Evolutionary conservation across 2,888 invertebrate species (phyloP), one percentile per base, ranked within the genome.

Genomic region (Cremastinae sp.): DNA sequence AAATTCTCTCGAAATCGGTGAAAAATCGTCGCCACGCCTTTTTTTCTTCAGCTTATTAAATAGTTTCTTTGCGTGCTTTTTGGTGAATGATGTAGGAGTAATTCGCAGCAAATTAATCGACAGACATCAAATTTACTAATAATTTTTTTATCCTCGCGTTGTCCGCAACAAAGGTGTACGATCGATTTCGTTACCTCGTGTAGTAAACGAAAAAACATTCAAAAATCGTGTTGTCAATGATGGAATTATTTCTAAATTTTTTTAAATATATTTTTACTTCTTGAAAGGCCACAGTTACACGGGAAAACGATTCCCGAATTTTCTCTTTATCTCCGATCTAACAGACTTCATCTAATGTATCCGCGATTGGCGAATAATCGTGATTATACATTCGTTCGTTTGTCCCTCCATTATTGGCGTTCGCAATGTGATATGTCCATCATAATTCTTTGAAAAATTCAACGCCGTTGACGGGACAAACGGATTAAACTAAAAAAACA

Each of bases 201-300:
- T 12, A 22, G 28, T 28, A 5, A 28, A 28, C 28, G 28, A 2
- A 28, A 28, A 28, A 28, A 2, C 2, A 3, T 28, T 5, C 28
- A 5, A 28, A 28, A 28, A 3, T 28, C 5, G 28, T 28, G 28
- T 49, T 28, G 28, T 28, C 28, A 28, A 28, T 28, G 28, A 28
- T 28, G 28, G 28, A 28, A 28, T 28, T 28, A 28, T 28, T 28
- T 28, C 28, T 28, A 28, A 5, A 28, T 28, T 28, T 28, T 34
- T 56, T 20, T 18, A 56, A 12, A 66, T 45, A 38, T 49, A 66
- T 65, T 45, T 58, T 64, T 10, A 28, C 58, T 69, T 53, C 18
- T 65, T 64, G 16, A 41, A 76, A 76, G 76, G 76, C 76, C 76
- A 76, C 76, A 74, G 73, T 76, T 76, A 36, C 59, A 16, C 76